phyloP scores from a whole-genome alignment of 1,140 invertebrate genomes.

The Cheumatopsyche charites region DNA sequence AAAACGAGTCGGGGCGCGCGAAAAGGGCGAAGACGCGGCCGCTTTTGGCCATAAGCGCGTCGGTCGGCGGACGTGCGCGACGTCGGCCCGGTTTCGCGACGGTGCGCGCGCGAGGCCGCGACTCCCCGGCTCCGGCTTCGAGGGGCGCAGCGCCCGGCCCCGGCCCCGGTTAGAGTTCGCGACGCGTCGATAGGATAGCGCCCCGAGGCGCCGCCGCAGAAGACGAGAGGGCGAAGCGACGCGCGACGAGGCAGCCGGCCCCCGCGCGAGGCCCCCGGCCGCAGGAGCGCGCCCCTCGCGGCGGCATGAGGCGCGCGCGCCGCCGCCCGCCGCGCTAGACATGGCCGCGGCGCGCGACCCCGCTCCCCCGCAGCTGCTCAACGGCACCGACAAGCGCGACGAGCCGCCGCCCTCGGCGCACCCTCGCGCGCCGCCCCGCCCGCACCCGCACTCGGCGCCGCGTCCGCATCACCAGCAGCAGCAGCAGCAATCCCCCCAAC shows the following conservation, averaged over 20 bases:
- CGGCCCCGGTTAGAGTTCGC: conserved; percentile 47
- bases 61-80: not conserved
- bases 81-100: not conserved
- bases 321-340: conserved; percentile 23
- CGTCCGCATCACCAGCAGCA: conserved; percentile 63
- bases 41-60: not conserved
- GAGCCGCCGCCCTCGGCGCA: conserved; percentile 1
- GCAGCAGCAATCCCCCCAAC: conserved; percentile 64
- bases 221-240: not conserved
- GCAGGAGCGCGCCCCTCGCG: not conserved
- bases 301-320: conserved; percentile 20
- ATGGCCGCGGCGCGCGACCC: conserved; percentile 25
- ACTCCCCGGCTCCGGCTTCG: not conserved
- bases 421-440: not conserved
- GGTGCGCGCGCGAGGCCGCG: not conserved
- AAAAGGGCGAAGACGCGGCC: not conserved
- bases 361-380: not conserved
- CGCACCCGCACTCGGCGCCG: not conserved
- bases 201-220: conserved; percentile 60
- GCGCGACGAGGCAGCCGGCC: not conserved
- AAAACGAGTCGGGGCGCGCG: no score
- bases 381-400: conserved; percentile 7
- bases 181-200: conserved; percentile 61
- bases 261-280: no score
- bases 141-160: not conserved